Conservation (phyloP, 2,888 invertebrate species). For the Drosophila meridionalis region DNA sequence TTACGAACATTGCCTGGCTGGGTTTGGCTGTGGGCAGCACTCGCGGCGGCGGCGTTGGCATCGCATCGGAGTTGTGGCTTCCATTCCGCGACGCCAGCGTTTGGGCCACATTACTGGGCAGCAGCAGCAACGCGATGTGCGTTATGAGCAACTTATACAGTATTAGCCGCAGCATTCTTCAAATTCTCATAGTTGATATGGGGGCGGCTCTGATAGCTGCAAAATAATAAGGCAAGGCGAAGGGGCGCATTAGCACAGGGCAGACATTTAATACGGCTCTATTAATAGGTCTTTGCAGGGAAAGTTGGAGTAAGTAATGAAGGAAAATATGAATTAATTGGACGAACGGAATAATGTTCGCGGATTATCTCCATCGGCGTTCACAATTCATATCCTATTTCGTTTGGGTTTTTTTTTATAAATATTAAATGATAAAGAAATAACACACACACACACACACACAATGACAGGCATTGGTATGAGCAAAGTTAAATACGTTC, state of each 20-base stretch:
- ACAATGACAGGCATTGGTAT: too few relatives aligned
- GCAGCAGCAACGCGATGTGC: conserved; percentile 14
- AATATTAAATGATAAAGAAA: too few relatives aligned
- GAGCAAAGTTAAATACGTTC: too few relatives aligned
- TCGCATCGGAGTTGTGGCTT: neutral
- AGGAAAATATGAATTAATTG: neutral
- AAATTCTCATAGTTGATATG: conserved; percentile 29
- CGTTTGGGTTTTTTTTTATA: too few relatives aligned
- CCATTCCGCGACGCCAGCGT: neutral
- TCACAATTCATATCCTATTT: neutral
- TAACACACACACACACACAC: too few relatives aligned
- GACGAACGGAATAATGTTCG: too few relatives aligned
- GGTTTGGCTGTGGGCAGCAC: neutral
- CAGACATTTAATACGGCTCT: neutral
- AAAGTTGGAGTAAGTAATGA: neutral
- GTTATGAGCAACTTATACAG: conserved; percentile 25
- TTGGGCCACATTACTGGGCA: conserved; percentile 18
- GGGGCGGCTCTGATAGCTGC: conserved; percentile 5
- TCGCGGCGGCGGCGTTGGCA: neutral
- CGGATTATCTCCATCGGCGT: neutral
- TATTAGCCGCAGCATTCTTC: conserved; percentile 40
- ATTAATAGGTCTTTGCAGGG: neutral
- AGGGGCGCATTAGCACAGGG: neutral
- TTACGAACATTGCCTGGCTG: neutral
- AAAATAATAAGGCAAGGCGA: conserved; percentile 5